Evolutionary conservation across 1,140 invertebrate genomes (phyloP).

Genomic region (Cotesia chilonis): DNA sequence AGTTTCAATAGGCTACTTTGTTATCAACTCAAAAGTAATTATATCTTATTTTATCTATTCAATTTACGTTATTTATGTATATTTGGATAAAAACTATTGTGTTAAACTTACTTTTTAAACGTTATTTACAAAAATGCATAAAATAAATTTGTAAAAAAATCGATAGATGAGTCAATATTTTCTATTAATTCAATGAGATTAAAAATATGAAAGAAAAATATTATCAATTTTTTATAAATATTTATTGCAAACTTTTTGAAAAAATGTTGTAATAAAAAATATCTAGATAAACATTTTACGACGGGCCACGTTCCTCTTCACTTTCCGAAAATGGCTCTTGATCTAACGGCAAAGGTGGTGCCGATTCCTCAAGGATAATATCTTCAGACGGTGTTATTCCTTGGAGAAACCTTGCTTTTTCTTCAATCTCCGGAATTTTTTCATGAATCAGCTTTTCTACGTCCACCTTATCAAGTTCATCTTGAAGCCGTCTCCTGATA

Average conservation of each 20-base stretch:
- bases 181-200: too few relatives aligned
- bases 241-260: too few relatives aligned
- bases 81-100: too few relatives aligned
- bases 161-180: too few relatives aligned
- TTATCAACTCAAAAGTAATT: conserved; percentile 35
- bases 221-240: too few relatives aligned
- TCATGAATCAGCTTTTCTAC: conserved; percentile 76
- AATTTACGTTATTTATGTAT: conserved; percentile 12
- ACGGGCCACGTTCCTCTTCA: conserved; percentile 60
- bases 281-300: conserved; percentile 43
- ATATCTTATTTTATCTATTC: conserved; percentile 26
- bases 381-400: conserved; percentile 50
- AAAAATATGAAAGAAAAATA: too few relatives aligned
- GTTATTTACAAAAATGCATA: too few relatives aligned
- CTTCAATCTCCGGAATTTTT: conserved; percentile 72
- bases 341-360: conserved; percentile 47
- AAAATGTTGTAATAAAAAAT: not conserved
- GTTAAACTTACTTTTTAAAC: too few relatives aligned
- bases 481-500: conserved; percentile 73
- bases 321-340: conserved; percentile 57
- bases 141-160: too few relatives aligned
- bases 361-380: conserved; percentile 48
- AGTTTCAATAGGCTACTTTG: conserved; percentile 33
- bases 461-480: conserved; percentile 76
- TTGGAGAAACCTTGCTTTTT: conserved; percentile 61